Base-by-base conservation (phyloP, 2,888 invertebrate species). In the Teleogryllus oceanicus region DNA sequence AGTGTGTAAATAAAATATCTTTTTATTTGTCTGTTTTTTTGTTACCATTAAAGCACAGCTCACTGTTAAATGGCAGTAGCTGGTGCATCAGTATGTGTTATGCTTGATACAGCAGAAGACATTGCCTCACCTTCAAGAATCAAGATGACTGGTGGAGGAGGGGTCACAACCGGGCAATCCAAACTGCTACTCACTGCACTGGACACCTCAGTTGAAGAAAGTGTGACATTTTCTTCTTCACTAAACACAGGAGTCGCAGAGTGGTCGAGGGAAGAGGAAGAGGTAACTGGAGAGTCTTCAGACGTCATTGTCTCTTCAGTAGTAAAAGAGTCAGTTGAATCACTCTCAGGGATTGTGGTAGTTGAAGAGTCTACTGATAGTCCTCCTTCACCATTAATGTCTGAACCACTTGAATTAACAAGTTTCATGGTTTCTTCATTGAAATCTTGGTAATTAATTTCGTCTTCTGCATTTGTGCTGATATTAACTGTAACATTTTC, bases 101-200 rank as follows among this genome's bases (percentile, higher is more conserved):
- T 62, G 5, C 62, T 62, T 11, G 62, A 62, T 62, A 62, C 62
- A 62, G 62, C 62, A 62, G 62, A 51, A 51, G 50, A 78, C 74
- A 75, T 75, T 21, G 50, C 75, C 88, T 90, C 92, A 95, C 95
- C 95, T 95, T 95, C 94, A 86, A 95, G 90, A 86, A 95, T 93
- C 85, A 95, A 91, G 88, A 95, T 94, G 87, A 93, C 89, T 86
- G 91, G 92, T 88, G 92, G 90, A 86, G 91, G 89, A 86, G 91
- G 89, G 83, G 90, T 88, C 86, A 89, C 89, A 84, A 88, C 88
- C 78, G 87, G 87, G 86, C 87, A 87, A 80, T 84, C 82, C 79
- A 84, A 82, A 78, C 84, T 84, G 79, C 82, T 85, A 80, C 83
- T 83, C 80, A 84, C 84, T 50, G 84, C 80, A 78, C 78, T 80